Evolutionary conservation across 2,797 vertebrate species (phyloP), one percentile per base, ranked within the genome.

Genomic region (Numenius phaeopus): DNA sequence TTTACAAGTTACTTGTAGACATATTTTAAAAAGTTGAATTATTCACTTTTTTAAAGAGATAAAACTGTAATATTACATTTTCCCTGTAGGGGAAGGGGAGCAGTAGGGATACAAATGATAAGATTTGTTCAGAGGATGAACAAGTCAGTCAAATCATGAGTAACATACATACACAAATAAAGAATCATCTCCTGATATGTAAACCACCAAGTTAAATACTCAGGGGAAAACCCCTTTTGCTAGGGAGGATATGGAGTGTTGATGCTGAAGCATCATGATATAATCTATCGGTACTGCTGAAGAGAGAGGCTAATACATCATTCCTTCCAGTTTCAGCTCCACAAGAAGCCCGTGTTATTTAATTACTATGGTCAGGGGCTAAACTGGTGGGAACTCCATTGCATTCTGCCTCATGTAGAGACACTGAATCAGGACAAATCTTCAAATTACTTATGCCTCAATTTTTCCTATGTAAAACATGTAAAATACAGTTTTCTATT

Each of bases 11-110:
- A 26, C 2, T 72, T 80, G 17, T 47, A 67, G 71, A 50, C 2
- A 9, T 46, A 15, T 47, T 73, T 66, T 5, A 0, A 29, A 46
- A 62, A 66, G 61, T 3, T 0, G 2, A 42, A 7, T 46, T 0
- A 30, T 71, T 84, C 6, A 32, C 2, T 50, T n/a, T 79, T 85
- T 75, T 54, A 9, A 73, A 62, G 46, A 19, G 27, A 24, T 67
- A 67, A 21, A 55, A 30, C 10, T 37, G 2, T 40, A 70, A 49
- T 24, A 37, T 20, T 71, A 5, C 1, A 11, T 77, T 90, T 85
- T 47, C 13, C 44, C 44, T 73, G 14, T 27, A 37, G 47, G 20
- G 30, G 8, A 64, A 82, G 11, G 14, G 23, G 32, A 85, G 84
- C 4, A 26, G n/a, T 29, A 37, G 14, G 23, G 14, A 65, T 40